Conservation (phyloP, 2,888 invertebrate genomes). For the Hermaeophaga mercurialis region DNA sequence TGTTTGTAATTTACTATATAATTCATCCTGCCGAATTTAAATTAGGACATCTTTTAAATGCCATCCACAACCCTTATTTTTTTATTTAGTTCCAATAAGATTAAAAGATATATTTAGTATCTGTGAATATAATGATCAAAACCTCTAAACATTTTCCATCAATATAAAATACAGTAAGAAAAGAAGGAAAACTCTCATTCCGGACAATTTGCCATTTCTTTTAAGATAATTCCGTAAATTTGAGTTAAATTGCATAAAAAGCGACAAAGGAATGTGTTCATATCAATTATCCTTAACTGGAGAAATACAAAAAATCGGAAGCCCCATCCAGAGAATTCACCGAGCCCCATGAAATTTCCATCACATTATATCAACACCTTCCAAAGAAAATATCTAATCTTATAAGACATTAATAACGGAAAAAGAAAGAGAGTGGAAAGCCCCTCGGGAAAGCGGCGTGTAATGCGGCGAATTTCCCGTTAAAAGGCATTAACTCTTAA, state of each 20-base stretch:
- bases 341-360: conserved; percentile 27
- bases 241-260: conserved; percentile 12
- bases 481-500: conserved; percentile 39
- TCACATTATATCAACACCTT: conserved; percentile 31
- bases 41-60: too few relatives aligned
- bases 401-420: conserved; percentile 35
- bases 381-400: conserved; percentile 37
- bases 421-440: conserved; percentile 28
- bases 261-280: conserved; percentile 18
- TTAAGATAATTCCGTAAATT: conserved; percentile 14
- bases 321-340: conserved; percentile 22
- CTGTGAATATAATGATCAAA: too few relatives aligned
- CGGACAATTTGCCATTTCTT: conserved; percentile 12
- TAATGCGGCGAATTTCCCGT: conserved; percentile 39
- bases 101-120: too few relatives aligned
- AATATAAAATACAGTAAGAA: too few relatives aligned
- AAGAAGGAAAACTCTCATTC: conserved; percentile 12
- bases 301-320: conserved; percentile 15
- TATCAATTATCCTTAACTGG: conserved; percentile 26
- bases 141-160: too few relatives aligned
- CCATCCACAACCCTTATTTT: too few relatives aligned
- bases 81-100: too few relatives aligned
- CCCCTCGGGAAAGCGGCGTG: conserved; percentile 31
- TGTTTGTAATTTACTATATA: too few relatives aligned
- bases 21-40: too few relatives aligned